Conservation (phyloP, 2,888 invertebrate species). For the Agrochola macilenta region DNA sequence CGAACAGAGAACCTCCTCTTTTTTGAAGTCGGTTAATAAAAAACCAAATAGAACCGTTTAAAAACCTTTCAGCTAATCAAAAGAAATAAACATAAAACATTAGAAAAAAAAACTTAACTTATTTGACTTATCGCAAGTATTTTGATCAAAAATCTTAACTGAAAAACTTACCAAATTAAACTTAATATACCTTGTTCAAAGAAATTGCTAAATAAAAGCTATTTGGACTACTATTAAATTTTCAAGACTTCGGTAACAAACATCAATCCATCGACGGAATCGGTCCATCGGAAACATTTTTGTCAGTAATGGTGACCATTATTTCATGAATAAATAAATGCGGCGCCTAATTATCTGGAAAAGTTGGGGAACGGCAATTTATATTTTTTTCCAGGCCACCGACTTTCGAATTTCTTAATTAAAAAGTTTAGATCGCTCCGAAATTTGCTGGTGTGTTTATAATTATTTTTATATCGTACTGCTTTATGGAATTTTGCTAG, state of each 20-base stretch:
- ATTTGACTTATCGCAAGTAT: slow-evolving; percentile 17
- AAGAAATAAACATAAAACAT: slow-evolving; percentile 1
- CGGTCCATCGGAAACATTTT: slow-evolving; percentile 56
- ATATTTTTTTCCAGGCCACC: slow-evolving; percentile 53
- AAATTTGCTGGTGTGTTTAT: slow-evolving; percentile 42
- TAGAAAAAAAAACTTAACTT: background rate
- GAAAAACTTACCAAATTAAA: slow-evolving; percentile 30
- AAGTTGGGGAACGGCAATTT: slow-evolving; percentile 51
- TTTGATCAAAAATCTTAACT: slow-evolving; percentile 16
- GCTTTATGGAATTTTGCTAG: slow-evolving; percentile 13
- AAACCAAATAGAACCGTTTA: background rate
- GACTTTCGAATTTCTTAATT: slow-evolving; percentile 55
- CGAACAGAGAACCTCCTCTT: background rate
- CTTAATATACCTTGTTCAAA: slow-evolving; percentile 45
- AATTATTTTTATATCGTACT: slow-evolving; percentile 38
- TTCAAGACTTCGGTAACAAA: slow-evolving; percentile 67
- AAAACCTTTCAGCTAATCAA: slow-evolving; percentile 36
- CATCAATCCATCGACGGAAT: slow-evolving; percentile 67
- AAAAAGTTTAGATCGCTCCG: slow-evolving; percentile 53
- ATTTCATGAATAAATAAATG: slow-evolving; percentile 65
- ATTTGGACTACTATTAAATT: slow-evolving; percentile 66
- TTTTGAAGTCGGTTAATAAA: too few relatives aligned
- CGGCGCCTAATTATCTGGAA: slow-evolving; percentile 62
- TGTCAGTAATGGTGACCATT: slow-evolving; percentile 62
- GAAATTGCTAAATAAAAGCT: slow-evolving; percentile 56